These are phyloP conservation scores for Mionectes olivaceus DNA, from an alignment of 2,797 vertebrate species.

Conservation along the genomic window DNA sequence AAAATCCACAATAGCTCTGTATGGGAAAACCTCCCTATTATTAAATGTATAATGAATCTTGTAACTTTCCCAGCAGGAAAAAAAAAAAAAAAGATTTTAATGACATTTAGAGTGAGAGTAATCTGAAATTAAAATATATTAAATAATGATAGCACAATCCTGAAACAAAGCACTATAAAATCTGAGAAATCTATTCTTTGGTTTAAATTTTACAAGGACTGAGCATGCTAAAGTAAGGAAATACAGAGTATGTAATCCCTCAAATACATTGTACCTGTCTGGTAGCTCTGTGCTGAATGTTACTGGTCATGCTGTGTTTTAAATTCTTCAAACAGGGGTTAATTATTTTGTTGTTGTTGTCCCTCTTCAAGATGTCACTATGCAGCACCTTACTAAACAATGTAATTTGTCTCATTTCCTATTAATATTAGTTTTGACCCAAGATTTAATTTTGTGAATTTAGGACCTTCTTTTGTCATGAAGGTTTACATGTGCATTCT, in stretches of 20 bases:
- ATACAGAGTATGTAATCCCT: not conserved
- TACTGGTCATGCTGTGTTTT: not conserved
- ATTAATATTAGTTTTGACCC: not conserved
- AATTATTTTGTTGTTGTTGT: too few species aligned
- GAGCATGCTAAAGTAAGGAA: not conserved
- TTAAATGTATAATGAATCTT: not conserved
- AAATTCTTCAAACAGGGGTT: not conserved
- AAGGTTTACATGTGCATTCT: not conserved
- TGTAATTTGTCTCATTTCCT: not conserved
- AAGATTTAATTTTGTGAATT: not conserved
- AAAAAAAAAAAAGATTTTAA: not conserved
- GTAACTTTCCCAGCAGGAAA: not conserved
- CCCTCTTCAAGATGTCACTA: not conserved
- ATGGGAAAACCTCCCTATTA: not conserved
- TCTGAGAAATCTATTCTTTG: not conserved
- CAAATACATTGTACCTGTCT: not conserved
- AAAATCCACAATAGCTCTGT: not conserved
- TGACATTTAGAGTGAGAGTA: not conserved
- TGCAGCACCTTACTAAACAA: not conserved
- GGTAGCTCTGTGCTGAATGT: not conserved
- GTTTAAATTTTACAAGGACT: not conserved
- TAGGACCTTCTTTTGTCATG: not conserved
- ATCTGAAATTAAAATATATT: not conserved
- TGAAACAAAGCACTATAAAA: not conserved
- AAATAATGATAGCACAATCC: not conserved